Base-by-base conservation (phyloP, 2,888 invertebrate species). In the Drosophila lacicola region DNA sequence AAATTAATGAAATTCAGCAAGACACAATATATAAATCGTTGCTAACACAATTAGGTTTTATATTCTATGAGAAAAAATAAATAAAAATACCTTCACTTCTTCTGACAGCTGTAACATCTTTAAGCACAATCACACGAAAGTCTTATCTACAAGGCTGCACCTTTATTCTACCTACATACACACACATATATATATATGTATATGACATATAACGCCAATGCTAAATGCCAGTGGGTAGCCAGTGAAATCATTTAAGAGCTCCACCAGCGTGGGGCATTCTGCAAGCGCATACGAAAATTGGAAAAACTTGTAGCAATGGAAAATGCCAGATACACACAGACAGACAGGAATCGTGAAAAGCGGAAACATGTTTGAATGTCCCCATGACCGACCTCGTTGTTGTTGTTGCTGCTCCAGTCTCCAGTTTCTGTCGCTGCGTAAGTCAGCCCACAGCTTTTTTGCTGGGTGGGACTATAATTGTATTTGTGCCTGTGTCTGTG, bases 311-410 rank as follows among this genome's bases (percentile, higher is more conserved):
- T 81, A 66, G 41, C 54, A 69, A 65, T 64, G 62, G 66, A 45
- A 72, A 74, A 74, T 70, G 78, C 55, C 71, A 73, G 60, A 70
- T 58, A 55, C 67, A 74, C 10, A 56, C 44, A 58, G 47, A 56
- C 46, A 46, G 65, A 33, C 56, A 51, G 70, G 49, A 62, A 62
- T 65, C 9, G 69, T 63, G 84, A 74, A 85, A 74, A 80, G 80
- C 80, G 82, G 89, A 88, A 86, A 78, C 84, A 66, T 87, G 84
- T 80, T 80, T 66, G 51, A 80, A 80, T 69, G 19, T 46, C 36
- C 34, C 21, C 11, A 8, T 17, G 11, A 41, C 41, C 41, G 21
- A 14, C 3, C 10, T 2, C 21, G 19, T 14, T 49, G 10, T 13
- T 49, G 10, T 13, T 39, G 42, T 46, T 45, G 21, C 36, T 34